phyloP scores from a whole-genome alignment of 2,888 invertebrate species.

The Lissonota sp. region DNA sequence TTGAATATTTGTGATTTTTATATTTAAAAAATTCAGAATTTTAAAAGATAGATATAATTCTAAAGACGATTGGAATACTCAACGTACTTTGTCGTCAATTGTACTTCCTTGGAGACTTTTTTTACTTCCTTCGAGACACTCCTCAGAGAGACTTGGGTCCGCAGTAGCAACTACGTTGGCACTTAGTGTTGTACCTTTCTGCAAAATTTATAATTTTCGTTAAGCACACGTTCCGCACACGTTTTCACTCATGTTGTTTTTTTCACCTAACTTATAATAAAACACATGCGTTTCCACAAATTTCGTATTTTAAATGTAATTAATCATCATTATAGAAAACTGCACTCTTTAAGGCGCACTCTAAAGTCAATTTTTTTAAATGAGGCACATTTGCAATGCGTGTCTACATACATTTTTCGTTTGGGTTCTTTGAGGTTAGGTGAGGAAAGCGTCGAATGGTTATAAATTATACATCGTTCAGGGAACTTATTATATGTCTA shows the following conservation, averaged over 20 bases:
- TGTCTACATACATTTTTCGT: slow-evolving; percentile 21
- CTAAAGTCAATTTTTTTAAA: slow-evolving; percentile 6
- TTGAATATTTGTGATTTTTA: slow-evolving; percentile 21
- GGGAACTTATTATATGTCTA: slow-evolving; percentile 18
- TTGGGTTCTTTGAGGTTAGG: slow-evolving; percentile 11
- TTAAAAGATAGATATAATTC: slow-evolving; percentile 18
- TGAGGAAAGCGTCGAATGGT: slow-evolving; percentile 7
- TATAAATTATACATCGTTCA: slow-evolving; percentile 16
- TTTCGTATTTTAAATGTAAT: slow-evolving; percentile 5
- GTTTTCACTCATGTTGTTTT: slow-evolving; percentile 15
- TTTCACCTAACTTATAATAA: slow-evolving; percentile 12
- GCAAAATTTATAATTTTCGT: slow-evolving; percentile 17
- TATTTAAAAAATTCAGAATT: slow-evolving; percentile 16
- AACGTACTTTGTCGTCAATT: slow-evolving; percentile 15
- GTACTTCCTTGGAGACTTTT: neutral
- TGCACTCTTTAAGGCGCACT: neutral
- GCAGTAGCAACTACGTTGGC: slow-evolving; percentile 8
- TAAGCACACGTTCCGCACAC: slow-evolving; percentile 7
- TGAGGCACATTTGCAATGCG: slow-evolving; percentile 19
- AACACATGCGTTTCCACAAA: slow-evolving; percentile 4
- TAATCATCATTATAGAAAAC: neutral
- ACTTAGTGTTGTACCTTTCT: slow-evolving; percentile 15
- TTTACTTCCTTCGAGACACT: slow-evolving; percentile 3
- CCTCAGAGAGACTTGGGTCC: slow-evolving; percentile 7
- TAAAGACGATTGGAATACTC: slow-evolving; percentile 14